A percentile compares a stretch with the other conserved stretches of the same genome.
Conservation (phyloP, 2,113 vertebrate species). For the Mixornis gularis region DNA sequence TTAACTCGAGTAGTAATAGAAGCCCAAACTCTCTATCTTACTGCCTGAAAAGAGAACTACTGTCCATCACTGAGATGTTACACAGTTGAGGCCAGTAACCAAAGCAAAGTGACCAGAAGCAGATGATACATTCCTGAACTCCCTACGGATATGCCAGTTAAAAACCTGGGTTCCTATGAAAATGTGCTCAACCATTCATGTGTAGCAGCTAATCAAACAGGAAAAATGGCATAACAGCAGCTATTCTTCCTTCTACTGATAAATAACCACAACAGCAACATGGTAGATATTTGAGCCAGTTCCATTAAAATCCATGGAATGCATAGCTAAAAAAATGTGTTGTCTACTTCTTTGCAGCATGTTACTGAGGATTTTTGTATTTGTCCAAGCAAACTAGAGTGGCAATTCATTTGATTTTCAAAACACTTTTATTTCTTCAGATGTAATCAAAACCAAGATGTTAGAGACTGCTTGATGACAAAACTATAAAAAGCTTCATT, state of each 20-base stretch:
- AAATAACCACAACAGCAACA: background rate
- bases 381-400: background rate
- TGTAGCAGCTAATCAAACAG: background rate
- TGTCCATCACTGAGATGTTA: background rate
- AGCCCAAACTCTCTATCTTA: background rate
- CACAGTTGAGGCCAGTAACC: background rate
- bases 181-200: background rate
- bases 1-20: background rate
- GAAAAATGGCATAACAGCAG: background rate
- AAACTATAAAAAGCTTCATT: background rate
- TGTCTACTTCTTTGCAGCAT: background rate
- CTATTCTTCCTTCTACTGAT: background rate
- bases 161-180: background rate
- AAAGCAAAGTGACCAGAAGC: background rate
- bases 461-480: background rate
- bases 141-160: background rate
- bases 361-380: background rate
- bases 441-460: background rate
- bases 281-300: background rate
- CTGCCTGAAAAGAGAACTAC: background rate
- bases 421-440: background rate
- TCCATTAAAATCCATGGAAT: background rate
- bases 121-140: background rate
- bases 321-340: accelerated
- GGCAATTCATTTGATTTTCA: background rate